Percentiles rank a stretch among this genome's conserved stretches.
These are phyloP conservation scores for Eira barbara DNA, from an alignment of 2,113 vertebrate species.

Conservation along the genomic window DNA sequence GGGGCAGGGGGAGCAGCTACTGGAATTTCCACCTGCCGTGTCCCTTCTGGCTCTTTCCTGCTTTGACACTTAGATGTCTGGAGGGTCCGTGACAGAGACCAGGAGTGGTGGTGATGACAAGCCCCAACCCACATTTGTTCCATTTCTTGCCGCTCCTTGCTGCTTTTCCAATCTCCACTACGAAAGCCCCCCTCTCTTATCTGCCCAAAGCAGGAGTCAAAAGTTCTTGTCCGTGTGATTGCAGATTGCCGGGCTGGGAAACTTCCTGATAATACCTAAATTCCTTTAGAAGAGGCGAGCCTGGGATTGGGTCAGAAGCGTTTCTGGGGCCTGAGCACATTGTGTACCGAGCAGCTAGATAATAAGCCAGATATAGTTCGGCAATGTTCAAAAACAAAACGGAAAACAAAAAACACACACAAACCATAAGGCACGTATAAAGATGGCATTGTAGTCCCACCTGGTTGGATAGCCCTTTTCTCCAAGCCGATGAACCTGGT, in stretches of 20 bases:
- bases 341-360: background rate
- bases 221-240: constrained; percentile 79
- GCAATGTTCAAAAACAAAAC: background rate
- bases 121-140: constrained; percentile 71
- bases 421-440: background rate
- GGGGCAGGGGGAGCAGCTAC: accelerated
- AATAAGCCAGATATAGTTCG: constrained; percentile 15
- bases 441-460: background rate
- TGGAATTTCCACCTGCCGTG: background rate
- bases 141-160: constrained; percentile 69
- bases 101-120: constrained; percentile 84
- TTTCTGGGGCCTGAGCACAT: constrained; percentile 11
- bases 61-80: constrained; percentile 76
- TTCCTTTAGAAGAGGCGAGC: constrained; percentile 34
- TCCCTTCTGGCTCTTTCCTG: constrained; percentile 67
- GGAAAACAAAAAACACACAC: background rate
- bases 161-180: background rate
- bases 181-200: constrained; percentile 81
- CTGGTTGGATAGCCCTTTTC: background rate
- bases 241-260: constrained; percentile 66
- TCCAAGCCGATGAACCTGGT: background rate
- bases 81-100: constrained; percentile 88
- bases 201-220: constrained; percentile 77
- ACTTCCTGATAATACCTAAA: constrained; percentile 74
- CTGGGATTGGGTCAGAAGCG: constrained; percentile 11